Base-by-base conservation (phyloP, 1,140 invertebrate genomes). In the Macrobrachium rosenbergii region DNA sequence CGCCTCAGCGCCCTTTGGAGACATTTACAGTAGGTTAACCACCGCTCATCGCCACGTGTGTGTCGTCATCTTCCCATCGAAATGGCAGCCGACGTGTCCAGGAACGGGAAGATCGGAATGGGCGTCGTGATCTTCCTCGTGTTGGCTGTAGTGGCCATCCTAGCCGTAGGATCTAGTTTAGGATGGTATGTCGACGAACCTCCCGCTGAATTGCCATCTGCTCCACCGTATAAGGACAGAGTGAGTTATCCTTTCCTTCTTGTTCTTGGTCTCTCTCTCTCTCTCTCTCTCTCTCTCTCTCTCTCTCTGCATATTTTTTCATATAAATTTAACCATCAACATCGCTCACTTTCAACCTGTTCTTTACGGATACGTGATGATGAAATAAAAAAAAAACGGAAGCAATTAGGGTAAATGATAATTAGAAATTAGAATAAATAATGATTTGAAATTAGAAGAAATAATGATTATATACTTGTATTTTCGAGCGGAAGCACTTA, bases 101-200 rank as follows among this genome's bases (percentile, higher is more conserved):
- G 78, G 64, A 87, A 72, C 17, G 67, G 84, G 19, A 87, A 87
- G 84, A 87, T 87, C 67, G 84, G 84, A 8, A 78, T 78, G 6
- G 84, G 84, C 2, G 58, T 87, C 17, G 88, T 89, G 43, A 28
- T 89, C 72, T 67, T 89, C 79, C 62, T 89, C 23, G 88, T 89
- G 79, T 52, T 89, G 63, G 80, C 83, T 2, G 79, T 82, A 11
- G 88, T 87, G 62, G 72, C 88, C 2, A 69, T 87, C 19, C 23
- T 89, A 12, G 81, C 83, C 2, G 88, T 87, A 12, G 88, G 88
- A 21, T 85, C 88, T 7, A 83, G 79, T 21, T 73, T 89, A 21
- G 88, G 88, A n/a, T 89, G 88, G 88, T 89, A 89, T 72, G 83
- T 85, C 17, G 69, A 76, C 1, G 78, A 82, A 21, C 23, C 19